Conservation (phyloP, 2,797 vertebrate genomes). For the Emys orbicularis region DNA sequence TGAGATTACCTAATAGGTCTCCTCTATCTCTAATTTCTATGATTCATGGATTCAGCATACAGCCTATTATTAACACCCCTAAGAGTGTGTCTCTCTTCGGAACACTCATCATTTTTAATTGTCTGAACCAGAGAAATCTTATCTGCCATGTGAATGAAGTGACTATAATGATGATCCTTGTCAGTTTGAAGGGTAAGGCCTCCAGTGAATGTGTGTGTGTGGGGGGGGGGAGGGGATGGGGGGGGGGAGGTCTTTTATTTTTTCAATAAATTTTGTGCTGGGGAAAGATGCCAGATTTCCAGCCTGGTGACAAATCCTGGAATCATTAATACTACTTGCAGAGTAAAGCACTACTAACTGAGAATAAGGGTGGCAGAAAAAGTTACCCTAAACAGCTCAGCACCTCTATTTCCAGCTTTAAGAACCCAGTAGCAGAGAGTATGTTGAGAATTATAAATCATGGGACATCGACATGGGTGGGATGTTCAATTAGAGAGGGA, state of each 20-base stretch:
- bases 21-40: neutral
- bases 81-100: neutral
- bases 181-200: neutral
- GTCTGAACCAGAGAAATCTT: neutral
- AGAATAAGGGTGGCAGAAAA: neutral
- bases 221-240: no score
- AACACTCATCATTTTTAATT: neutral
- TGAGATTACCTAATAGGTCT: neutral
- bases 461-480: neutral
- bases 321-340: neutral
- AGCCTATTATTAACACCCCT: neutral
- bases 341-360: neutral
- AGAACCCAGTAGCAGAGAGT: neutral
- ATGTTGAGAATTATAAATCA: neutral
- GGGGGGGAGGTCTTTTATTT: neutral
- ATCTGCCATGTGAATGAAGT: neutral
- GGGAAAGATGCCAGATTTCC: slow-evolving; percentile 26
- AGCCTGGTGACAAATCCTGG: neutral
- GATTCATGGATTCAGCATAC: neutral
- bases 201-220: neutral
- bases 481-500: neutral
- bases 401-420: slow-evolving; percentile 22
- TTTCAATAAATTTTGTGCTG: neutral
- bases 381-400: neutral
- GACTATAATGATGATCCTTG: neutral